Evolutionary conservation across 2,797 vertebrate genomes (phyloP).

Genomic region (Dicrostonyx torquatus): DNA sequence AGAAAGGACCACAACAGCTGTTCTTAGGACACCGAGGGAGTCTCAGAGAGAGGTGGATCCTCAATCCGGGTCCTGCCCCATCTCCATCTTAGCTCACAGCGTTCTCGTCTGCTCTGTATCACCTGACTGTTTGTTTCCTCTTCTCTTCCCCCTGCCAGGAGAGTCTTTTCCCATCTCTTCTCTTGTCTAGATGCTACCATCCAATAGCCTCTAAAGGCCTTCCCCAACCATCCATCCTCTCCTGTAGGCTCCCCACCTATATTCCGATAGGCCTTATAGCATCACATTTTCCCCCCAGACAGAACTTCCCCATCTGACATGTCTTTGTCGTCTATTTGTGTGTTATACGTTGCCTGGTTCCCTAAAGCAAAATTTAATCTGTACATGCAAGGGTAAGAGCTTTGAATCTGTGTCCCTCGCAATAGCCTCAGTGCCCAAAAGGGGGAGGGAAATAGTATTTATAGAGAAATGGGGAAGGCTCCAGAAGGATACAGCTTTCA

Average conservation of each 20-base stretch:
- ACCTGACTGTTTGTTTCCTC: no score
- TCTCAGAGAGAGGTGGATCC: neutral
- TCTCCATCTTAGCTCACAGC: neutral
- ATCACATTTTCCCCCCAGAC: neutral
- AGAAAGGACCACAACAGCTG: neutral
- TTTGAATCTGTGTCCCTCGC: neutral
- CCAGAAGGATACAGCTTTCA: neutral
- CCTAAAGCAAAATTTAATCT: neutral
- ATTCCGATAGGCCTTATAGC: neutral
- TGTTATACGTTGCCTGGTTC: neutral
- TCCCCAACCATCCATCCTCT: neutral
- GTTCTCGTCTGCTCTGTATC: rapidly evolving
- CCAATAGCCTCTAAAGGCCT: neutral
- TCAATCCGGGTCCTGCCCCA: no score
- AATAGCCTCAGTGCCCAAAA: neutral
- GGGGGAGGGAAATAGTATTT: neutral
- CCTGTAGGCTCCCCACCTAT: neutral
- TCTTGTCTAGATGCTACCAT: neutral
- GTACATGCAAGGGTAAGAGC: neutral
- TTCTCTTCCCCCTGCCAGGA: neutral
- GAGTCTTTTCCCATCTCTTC: neutral
- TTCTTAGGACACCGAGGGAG: rapidly evolving
- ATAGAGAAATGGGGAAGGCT: neutral
- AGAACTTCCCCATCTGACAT: neutral
- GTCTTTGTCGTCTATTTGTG: neutral